Evolutionary conservation across 1,140 invertebrate genomes (phyloP).

Genomic region (Dreissena polymorpha): DNA sequence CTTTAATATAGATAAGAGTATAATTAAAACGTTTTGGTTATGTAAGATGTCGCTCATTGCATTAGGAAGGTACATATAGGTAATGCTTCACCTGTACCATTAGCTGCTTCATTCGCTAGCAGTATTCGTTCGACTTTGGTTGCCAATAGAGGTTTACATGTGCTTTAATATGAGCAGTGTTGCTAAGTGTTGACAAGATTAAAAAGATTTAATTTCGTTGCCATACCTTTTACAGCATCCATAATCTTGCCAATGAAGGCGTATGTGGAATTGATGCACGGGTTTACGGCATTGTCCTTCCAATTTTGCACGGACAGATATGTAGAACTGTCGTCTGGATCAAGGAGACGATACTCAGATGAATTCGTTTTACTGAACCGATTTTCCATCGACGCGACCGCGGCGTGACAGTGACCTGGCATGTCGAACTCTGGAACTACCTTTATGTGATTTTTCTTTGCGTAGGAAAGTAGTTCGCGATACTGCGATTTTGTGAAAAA

Average conservation of each 20-base stretch:
- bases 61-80: too few species aligned
- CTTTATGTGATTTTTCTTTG: conserved; percentile 58
- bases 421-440: conserved; percentile 69
- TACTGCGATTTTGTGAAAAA: conserved; percentile 62
- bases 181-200: too few species aligned
- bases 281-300: conserved; percentile 65
- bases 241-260: conserved; percentile 54
- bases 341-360: conserved; percentile 51
- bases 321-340: conserved; percentile 59
- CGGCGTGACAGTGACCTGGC: conserved; percentile 67
- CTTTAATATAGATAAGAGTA: too few species aligned
- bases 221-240: conserved; percentile 1
- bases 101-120: too few species aligned
- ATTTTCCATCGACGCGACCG: conserved; percentile 61
- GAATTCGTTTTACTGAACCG: conserved; percentile 45
- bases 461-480: conserved; percentile 58
- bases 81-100: too few species aligned
- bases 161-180: too few species aligned
- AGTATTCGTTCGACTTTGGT: too few species aligned
- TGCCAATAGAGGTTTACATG: too few species aligned
- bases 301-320: conserved; percentile 63
- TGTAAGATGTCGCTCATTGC: too few species aligned
- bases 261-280: conserved; percentile 61
- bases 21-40: too few species aligned
- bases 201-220: too few species aligned